Evolutionary conservation across 2,113 vertebrate species (phyloP), one percentile per base, ranked within the genome.

Genomic region (Typhlomys cinereus): DNA sequence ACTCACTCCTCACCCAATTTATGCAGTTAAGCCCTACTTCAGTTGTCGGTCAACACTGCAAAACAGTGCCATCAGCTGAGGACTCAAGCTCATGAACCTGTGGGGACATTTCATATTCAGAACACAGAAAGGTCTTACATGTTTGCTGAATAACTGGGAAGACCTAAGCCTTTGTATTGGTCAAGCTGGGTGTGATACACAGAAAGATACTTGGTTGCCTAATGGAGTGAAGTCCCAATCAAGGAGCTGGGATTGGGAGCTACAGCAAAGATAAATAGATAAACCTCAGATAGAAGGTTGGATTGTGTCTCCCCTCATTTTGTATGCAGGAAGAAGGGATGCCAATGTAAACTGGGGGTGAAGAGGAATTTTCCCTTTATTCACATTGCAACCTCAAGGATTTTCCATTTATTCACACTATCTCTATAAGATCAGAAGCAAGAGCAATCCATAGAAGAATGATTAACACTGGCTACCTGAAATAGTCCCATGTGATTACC

Each of bases 381-480:
- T 84, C 50, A 41, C 20, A 52, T 66, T 75, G 7, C 79, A 29
- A 83, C 36, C 50, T 61, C 74, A 61, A 9, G 20, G 39, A 41
- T 41, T 90, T 39, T 34, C 39, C n/a, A 70, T 79, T 12, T 71
- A 31, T 66, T 89, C 15, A 13, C 34, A 57, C 52, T 79, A 11
- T 66, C 23, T 89, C 83, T 57, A 5, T 67, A 61, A 94, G n/a
- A 41, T 64, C 10, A 3, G 57, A 92, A 74, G 21, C 31, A 67
- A 78, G 7, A 27, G 11, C 20, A 94, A 84, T 50, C 44, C 0
- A 7, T 20, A 71, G 80, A 85, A 89, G 41, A 87, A 86, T 83
- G 52, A 91, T 87, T 71, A 80, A 89, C 66, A 20, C 48, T 90
- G 46, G 62, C 12, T 67, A 62, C 67, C 82, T 82, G 64, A 94